phyloP scores from a whole-genome alignment of 2,797 vertebrate species.

The Picus viridis region DNA sequence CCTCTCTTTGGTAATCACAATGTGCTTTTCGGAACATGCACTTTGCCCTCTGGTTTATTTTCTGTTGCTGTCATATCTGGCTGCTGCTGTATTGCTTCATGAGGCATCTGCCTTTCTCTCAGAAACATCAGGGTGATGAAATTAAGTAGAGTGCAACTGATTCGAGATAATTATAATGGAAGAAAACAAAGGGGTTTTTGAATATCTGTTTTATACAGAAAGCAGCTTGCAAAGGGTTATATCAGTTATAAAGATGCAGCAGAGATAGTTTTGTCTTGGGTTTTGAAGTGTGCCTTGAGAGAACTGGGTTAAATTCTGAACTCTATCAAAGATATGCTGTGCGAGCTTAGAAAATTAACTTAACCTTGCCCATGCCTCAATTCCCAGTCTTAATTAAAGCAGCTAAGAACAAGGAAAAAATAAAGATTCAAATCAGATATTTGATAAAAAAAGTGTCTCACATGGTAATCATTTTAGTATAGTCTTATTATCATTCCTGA shows the following conservation, averaged over 20 bases:
- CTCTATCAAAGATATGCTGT: background rate
- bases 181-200: background rate
- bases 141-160: background rate
- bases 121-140: background rate
- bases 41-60: background rate
- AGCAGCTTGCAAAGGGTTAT: background rate
- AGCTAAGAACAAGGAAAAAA: background rate
- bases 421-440: background rate
- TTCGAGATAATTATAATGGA: background rate
- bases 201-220: background rate
- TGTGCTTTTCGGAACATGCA: background rate
- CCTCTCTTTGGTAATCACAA: background rate
- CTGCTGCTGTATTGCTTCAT: background rate
- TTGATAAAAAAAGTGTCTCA: background rate
- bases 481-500: background rate
- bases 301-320: background rate
- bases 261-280: background rate
- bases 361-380: background rate
- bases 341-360: background rate
- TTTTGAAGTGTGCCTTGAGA: background rate
- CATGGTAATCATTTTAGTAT: background rate
- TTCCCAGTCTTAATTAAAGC: conserved; percentile 43
- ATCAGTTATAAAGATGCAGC: background rate
- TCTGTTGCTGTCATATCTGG: background rate
- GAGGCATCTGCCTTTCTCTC: background rate